These are phyloP conservation scores for Geococcyx californianus DNA, from an alignment of 2,113 vertebrate species.

Conservation along the genomic window DNA sequence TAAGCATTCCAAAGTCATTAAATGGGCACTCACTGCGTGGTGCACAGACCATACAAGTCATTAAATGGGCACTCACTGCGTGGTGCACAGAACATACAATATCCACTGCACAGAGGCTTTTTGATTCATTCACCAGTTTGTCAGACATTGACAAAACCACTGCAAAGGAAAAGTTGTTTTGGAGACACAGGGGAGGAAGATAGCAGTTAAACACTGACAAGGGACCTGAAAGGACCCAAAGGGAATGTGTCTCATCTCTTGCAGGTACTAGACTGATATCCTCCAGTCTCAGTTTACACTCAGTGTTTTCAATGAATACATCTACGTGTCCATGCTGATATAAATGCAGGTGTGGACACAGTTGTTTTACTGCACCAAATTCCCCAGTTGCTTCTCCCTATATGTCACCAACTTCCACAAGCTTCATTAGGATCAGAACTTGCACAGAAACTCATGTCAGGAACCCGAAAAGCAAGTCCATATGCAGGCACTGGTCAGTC, in stretches of 20 bases:
- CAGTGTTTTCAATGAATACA: neutral
- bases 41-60: neutral
- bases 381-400: neutral
- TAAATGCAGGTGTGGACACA: neutral
- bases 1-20: neutral
- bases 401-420: neutral
- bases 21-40: neutral
- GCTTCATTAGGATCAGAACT: neutral
- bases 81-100: neutral
- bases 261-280: neutral
- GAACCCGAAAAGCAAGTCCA: neutral
- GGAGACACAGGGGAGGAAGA: neutral
- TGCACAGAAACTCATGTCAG: neutral
- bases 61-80: neutral
- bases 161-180: neutral
- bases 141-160: neutral
- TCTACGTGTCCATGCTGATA: neutral
- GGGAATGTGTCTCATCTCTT: neutral
- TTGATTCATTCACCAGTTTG: neutral
- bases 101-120: neutral
- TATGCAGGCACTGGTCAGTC: neutral
- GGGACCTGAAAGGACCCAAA: neutral
- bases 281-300: neutral
- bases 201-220: neutral
- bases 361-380: neutral